phyloP scores from a whole-genome alignment of 1,140 invertebrate genomes.

The Drosophila suzukii region DNA sequence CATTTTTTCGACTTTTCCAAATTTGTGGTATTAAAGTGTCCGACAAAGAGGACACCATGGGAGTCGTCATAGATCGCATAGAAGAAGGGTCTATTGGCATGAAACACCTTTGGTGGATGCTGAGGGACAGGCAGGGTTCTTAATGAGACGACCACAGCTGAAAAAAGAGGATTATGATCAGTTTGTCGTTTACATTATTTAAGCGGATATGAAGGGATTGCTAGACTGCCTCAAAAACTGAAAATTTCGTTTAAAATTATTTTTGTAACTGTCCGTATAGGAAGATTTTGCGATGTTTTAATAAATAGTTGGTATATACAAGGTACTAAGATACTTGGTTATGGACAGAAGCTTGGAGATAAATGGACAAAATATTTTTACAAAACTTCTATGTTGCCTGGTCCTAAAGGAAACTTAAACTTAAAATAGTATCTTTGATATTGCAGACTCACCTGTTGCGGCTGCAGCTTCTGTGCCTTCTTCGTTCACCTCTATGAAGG shows the following conservation, averaged over 20 bases:
- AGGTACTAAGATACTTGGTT: too few relatives aligned
- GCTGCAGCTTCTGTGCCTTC: slow-evolving; percentile 87
- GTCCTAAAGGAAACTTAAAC: not conserved
- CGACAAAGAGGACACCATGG: slow-evolving; percentile 49
- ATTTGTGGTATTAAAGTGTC: not conserved
- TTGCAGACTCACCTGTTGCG: slow-evolving; percentile 73
- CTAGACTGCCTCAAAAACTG: too few relatives aligned
- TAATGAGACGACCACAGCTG: not conserved
- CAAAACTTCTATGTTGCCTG: too few relatives aligned
- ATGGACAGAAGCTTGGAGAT: too few relatives aligned
- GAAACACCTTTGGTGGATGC: slow-evolving; percentile 17
- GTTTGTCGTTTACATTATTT: too few relatives aligned
- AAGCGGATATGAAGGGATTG: too few relatives aligned
- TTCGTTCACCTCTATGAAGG: slow-evolving; percentile 87
- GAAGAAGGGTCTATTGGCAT: slow-evolving; percentile 59
- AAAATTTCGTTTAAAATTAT: too few relatives aligned
- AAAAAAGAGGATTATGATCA: not conserved
- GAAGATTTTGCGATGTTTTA: too few relatives aligned
- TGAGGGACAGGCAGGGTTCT: not conserved
- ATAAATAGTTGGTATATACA: too few relatives aligned
- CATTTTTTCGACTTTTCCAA: not conserved
- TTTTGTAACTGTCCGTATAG: too few relatives aligned
- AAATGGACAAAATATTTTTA: too few relatives aligned
- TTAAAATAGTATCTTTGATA: not conserved
- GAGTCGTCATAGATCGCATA: slow-evolving; percentile 43